A percentile compares a stretch with the other conserved stretches of the same genome.
Evolutionary conservation across 2,797 vertebrate genomes (phyloP).

Genomic region (Columba guinea): DNA sequence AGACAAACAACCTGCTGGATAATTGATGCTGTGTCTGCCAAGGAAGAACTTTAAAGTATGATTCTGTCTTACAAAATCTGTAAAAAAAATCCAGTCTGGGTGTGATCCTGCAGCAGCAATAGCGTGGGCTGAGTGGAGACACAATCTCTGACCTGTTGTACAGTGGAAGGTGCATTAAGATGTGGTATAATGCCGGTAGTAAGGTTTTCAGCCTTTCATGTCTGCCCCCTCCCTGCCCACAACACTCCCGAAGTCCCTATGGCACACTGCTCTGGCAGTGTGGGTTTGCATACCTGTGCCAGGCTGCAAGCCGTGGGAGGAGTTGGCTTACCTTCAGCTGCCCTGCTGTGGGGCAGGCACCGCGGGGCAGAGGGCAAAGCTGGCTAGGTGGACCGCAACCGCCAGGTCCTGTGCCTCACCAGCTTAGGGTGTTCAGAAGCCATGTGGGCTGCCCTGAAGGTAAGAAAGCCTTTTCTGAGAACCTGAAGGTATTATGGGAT

Average conservation of each 20-base stretch:
- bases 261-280: background rate
- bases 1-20: constrained; percentile 22
- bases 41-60: constrained; percentile 18
- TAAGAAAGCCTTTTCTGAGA: background rate
- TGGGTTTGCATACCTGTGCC: background rate
- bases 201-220: background rate
- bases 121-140: fast-evolving
- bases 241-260: background rate
- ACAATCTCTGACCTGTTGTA: background rate
- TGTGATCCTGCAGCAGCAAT: background rate
- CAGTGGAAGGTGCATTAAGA: background rate
- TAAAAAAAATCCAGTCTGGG: background rate
- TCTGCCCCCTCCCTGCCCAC: background rate
- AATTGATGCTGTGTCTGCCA: constrained; percentile 23
- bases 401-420: fast-evolving
- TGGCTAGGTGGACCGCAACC: background rate
- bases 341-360: fast-evolving
- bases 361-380: fast-evolving
- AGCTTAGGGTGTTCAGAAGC: background rate
- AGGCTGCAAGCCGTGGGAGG: background rate
- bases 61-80: background rate
- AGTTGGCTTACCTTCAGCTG: background rate
- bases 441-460: background rate
- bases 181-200: background rate
- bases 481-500: background rate